phyloP scores from a whole-genome alignment of 2,113 vertebrate genomes.

The western clawed frog (Xenopus tropicalis) region DNA sequence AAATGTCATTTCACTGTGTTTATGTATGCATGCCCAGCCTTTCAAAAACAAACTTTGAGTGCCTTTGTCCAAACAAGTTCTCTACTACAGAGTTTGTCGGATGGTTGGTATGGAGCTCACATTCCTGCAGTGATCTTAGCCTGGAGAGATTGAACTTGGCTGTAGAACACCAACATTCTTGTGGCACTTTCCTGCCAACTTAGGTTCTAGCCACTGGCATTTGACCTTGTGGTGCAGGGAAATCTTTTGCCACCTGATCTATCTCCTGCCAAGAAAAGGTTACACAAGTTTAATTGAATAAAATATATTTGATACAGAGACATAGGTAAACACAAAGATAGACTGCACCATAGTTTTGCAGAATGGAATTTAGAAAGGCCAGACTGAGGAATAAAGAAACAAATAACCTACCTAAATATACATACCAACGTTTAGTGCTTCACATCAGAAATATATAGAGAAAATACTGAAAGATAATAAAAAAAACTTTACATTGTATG shows the following conservation, averaged over 20 bases:
- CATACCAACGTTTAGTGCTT: no score
- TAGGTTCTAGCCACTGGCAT: slow-evolving; percentile 17
- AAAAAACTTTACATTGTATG: no score
- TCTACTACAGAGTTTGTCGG: slow-evolving; percentile 23
- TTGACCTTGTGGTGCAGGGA: slow-evolving; percentile 8
- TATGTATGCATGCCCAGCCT: slow-evolving; percentile 35
- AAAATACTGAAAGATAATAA: no score
- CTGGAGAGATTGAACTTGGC: slow-evolving; percentile 32
- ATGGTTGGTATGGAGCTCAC: slow-evolving; percentile 30
- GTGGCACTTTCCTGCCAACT: slow-evolving; percentile 22
- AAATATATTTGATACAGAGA: neutral
- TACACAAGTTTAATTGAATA: slow-evolving; percentile 7
- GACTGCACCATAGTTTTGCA: no score
- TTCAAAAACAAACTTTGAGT: slow-evolving; percentile 37
- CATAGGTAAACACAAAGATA: no score
- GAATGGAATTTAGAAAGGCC: no score
- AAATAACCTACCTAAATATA: no score
- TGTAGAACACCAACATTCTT: slow-evolving; percentile 30
- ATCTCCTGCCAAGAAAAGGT: neutral
- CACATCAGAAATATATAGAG: no score
- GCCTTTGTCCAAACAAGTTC: slow-evolving; percentile 40
- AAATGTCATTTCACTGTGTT: slow-evolving; percentile 39
- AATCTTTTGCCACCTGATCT: slow-evolving; percentile 18
- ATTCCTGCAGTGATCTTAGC: slow-evolving; percentile 38
- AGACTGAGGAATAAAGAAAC: no score